Conservation (phyloP, 2,888 invertebrate species). For the Chorisops tibialis region DNA sequence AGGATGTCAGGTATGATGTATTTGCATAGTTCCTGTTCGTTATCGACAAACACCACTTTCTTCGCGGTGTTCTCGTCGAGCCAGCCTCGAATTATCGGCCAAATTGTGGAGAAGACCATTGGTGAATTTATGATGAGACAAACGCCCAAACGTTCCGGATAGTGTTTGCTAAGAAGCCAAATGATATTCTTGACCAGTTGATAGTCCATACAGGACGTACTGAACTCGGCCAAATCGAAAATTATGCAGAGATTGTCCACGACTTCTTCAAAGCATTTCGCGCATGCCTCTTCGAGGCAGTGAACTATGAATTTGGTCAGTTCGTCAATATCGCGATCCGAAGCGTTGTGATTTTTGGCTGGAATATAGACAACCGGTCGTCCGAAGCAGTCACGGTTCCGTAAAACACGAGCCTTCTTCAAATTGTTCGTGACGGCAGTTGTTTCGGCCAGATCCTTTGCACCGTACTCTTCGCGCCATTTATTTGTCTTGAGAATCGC, state of each 20-base stretch:
- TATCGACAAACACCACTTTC: slow-evolving; percentile 69
- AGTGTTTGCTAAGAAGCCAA: slow-evolving; percentile 72
- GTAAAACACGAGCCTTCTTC: slow-evolving; percentile 66
- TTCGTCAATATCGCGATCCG: slow-evolving; percentile 70
- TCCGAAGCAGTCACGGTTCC: slow-evolving; percentile 69
- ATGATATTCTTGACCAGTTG: slow-evolving; percentile 75
- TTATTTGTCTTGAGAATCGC: slow-evolving; percentile 75
- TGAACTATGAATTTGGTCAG: slow-evolving; percentile 75
- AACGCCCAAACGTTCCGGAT: slow-evolving; percentile 73
- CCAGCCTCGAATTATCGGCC: slow-evolving; percentile 74
- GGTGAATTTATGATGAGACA: slow-evolving; percentile 74
- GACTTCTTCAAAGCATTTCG: slow-evolving; percentile 74
- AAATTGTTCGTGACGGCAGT: slow-evolving; percentile 58
- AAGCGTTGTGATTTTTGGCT: slow-evolving; percentile 68
- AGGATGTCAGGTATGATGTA: slow-evolving; percentile 76
- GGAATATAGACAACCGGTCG: slow-evolving; percentile 77
- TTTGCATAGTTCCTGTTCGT: slow-evolving; percentile 68
- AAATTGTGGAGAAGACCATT: slow-evolving; percentile 71
- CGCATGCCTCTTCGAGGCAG: slow-evolving; percentile 73
- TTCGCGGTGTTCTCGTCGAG: slow-evolving; percentile 74
- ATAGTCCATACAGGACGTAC: slow-evolving; percentile 75
- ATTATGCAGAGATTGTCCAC: slow-evolving; percentile 76
- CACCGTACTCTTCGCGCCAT: slow-evolving; percentile 73
- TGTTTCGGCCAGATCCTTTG: slow-evolving; percentile 56
- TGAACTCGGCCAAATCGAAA: slow-evolving; percentile 72